Evolutionary conservation across 1,140 invertebrate species (phyloP).

Genomic region (Heliconius congener): DNA sequence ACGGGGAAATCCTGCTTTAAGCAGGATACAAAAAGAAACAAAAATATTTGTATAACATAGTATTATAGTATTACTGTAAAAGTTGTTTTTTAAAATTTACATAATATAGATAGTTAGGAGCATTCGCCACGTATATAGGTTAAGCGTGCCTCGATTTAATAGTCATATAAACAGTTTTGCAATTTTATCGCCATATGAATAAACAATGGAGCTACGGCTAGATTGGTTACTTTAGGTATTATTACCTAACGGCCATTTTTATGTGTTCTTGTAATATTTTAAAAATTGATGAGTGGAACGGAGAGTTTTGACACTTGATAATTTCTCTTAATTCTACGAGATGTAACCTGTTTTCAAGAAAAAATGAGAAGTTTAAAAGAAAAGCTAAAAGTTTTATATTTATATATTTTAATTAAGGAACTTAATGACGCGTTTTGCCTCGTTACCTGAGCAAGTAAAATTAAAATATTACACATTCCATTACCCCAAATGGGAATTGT

Average conservation of each 20-base stretch:
- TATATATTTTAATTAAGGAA: too few species aligned
- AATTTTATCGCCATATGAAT: slow-evolving; percentile 20
- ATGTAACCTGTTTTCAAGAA: too few species aligned
- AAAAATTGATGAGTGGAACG: not conserved
- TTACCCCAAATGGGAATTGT: too few species aligned
- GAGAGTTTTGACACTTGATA: not conserved
- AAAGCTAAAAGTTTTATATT: too few species aligned
- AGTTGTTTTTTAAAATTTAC: slow-evolving; percentile 13
- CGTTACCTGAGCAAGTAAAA: too few species aligned
- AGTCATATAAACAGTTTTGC: slow-evolving; percentile 27
- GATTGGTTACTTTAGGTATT: not conserved
- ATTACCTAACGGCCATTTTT: not conserved
- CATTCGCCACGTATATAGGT: slow-evolving; percentile 56
- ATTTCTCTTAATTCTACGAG: too few species aligned
- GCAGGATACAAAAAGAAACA: not conserved
- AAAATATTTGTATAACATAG: not conserved
- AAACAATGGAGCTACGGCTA: slow-evolving; percentile 29
- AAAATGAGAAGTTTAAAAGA: too few species aligned
- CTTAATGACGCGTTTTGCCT: too few species aligned
- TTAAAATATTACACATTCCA: too few species aligned
- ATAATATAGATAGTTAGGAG: slow-evolving; percentile 46
- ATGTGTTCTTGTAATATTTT: not conserved
- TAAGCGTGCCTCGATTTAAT: slow-evolving; percentile 50
- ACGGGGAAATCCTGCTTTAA: too few species aligned
- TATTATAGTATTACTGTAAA: not conserved